Evolutionary conservation across 1,140 invertebrate species (phyloP), one percentile per base, ranked within the genome.

Genomic region (Lanistes nyassanus): DNA sequence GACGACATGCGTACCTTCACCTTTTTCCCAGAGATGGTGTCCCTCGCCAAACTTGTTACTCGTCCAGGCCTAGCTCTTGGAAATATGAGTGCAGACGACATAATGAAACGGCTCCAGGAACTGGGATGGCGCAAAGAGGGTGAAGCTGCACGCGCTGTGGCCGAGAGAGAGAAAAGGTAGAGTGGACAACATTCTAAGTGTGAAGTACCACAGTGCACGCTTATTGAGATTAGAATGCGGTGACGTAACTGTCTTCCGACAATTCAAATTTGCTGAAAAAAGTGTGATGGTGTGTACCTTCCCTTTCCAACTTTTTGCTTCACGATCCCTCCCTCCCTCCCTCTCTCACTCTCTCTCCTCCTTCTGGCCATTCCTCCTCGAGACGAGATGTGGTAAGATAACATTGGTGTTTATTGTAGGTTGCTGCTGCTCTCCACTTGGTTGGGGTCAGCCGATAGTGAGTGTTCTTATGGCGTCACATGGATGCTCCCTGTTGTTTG

Each of bases 71-170:
- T 6, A 7, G 6, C 42, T 19, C 21, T 37, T 5, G 68, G 56
- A 9, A 37, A 58, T 2, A 60, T 72, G 70, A 39, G 36, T 23
- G 70, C 70, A 16, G 70, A 72, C 70, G 55, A 72, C n/a, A 72
- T 72, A 55, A 72, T 72, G 70, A 31, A 23, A 19, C 23, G 55
- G 19, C 55, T 72, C 7, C 55, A 72, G 11, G 56, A 72, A 37
- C 55, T 72, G 55, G 70, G 70, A 37, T 72, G 70, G 70, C 53
- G 70, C 37, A 72, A 26, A 37, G 70, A 72, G 36, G 70, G 70
- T 16, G 70, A 58, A 34, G 55, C 70, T 5, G 11, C 9, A 21
- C 55, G 70, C 55, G 26, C 13, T 39, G 29, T 21, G 19, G 70
- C 56, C 37, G 70, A 72, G 56, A 39, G 29, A 39, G 29, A 36